Percentiles rank a stretch among this genome's conserved stretches.
phyloP scores from a whole-genome alignment of 2,888 invertebrate species.

The Kryphioiulus occultus region DNA sequence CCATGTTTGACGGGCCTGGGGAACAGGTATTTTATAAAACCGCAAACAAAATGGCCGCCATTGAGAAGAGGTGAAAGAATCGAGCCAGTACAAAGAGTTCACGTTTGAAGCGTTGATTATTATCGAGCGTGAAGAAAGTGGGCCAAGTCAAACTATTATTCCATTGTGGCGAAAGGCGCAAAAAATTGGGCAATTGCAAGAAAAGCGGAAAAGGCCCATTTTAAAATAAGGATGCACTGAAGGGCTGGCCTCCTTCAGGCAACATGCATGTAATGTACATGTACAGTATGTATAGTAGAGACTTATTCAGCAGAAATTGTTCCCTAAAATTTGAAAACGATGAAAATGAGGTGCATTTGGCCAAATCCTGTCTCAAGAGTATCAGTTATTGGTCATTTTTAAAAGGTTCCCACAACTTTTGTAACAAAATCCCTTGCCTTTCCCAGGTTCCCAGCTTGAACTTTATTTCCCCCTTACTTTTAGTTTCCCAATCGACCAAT shows the following conservation, averaged over 20 bases:
- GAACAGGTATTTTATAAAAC: neutral
- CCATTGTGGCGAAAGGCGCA: constrained; percentile 12
- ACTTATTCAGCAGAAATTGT: too few species aligned
- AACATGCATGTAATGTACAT: too few species aligned
- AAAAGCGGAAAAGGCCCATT: neutral
- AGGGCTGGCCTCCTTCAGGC: neutral
- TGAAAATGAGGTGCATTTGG: too few species aligned
- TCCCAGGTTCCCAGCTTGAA: too few species aligned
- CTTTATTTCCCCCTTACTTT: too few species aligned
- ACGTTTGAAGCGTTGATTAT: constrained; percentile 20
- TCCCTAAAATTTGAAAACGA: too few species aligned
- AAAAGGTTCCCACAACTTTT: too few species aligned
- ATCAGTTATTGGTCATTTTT: too few species aligned
- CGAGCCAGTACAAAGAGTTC: neutral
- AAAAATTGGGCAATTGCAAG: constrained; percentile 2
- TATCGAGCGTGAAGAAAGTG: constrained; percentile 12
- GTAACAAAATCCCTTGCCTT: too few species aligned
- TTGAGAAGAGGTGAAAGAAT: neutral
- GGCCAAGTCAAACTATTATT: constrained; percentile 7
- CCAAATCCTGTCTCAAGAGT: too few species aligned
- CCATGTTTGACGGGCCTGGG: neutral
- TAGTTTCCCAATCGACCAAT: too few species aligned
- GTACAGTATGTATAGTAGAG: too few species aligned
- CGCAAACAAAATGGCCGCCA: constrained; percentile 11
- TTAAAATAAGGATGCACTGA: neutral